phyloP scores from a whole-genome alignment of 2,888 invertebrate genomes.

The Prosopocoilus inquinatus region DNA sequence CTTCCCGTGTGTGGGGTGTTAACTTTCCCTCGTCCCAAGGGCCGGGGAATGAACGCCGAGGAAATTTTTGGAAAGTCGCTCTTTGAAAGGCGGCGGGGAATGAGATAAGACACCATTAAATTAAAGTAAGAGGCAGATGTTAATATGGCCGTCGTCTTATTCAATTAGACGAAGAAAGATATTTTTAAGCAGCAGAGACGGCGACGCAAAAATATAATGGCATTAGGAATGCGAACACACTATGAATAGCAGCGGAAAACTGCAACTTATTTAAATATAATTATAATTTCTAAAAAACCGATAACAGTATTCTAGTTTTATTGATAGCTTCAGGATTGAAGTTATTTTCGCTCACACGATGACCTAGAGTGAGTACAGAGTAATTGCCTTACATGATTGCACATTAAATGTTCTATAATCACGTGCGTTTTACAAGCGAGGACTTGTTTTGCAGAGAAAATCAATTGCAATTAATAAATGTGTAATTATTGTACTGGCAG shows the following conservation, averaged over 20 bases:
- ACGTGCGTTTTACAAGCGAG: no score
- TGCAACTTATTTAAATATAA: constrained; percentile 1
- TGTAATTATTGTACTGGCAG: background rate
- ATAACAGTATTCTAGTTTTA: constrained; percentile 3
- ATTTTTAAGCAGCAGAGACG: background rate
- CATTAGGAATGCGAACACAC: background rate
- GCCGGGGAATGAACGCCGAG: constrained; percentile 23
- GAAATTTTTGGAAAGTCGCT: constrained; percentile 22
- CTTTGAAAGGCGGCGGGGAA: constrained; percentile 8
- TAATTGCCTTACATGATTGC: no score
- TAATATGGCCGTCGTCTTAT: background rate
- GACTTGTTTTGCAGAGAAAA: background rate
- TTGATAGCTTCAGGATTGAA: background rate
- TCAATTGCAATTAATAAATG: constrained; percentile 1
- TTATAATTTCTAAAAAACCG: background rate
- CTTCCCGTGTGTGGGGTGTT: constrained; percentile 7
- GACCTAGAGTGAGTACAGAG: background rate
- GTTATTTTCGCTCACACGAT: constrained; percentile 2
- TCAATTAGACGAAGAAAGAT: background rate
- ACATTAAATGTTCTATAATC: no score
- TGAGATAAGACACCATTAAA: constrained; percentile 18
- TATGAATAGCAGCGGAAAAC: background rate
- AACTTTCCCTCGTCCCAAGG: constrained; percentile 12
- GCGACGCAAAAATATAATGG: background rate
- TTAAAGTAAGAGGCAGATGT: constrained; percentile 11